Percentiles rank a stretch among this genome's conserved stretches.
These are phyloP conservation scores for Camponotus pennsylvanicus DNA, from an alignment of 1,140 invertebrate genomes.

Conservation along the genomic window DNA sequence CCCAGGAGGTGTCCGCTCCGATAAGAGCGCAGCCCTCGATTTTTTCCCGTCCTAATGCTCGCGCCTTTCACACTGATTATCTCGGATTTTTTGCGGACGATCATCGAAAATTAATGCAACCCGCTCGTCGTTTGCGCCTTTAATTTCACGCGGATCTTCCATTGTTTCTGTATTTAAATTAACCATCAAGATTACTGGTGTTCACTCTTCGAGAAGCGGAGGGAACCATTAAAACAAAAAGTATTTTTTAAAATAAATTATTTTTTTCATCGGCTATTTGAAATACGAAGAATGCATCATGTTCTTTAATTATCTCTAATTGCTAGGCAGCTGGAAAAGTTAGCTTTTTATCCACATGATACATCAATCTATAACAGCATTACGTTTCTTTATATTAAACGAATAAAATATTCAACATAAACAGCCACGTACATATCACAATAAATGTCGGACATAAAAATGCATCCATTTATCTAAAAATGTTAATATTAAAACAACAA, in stretches of 20 bases:
- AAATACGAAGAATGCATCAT: neutral
- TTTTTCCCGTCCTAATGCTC: constrained; percentile 32
- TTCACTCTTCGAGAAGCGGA: neutral
- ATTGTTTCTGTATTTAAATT: constrained; percentile 25
- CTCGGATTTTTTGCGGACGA: constrained; percentile 22
- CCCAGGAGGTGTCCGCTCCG: neutral
- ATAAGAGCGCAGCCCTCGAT: constrained; percentile 25
- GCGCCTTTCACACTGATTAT: constrained; percentile 42
- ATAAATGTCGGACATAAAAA: neutral
- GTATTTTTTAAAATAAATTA: neutral
- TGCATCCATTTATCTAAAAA: neutral
- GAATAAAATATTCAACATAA: neutral
- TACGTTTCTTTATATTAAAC: neutral
- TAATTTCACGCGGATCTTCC: constrained; percentile 34
- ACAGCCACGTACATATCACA: neutral
- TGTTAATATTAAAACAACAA: neutral
- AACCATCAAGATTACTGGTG: neutral
- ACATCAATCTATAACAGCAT: neutral
- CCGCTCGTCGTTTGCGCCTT: neutral
- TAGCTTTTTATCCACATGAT: neutral
- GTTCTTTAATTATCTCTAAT: neutral
- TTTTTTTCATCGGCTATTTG: neutral
- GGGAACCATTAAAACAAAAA: neutral
- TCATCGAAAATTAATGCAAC: constrained; percentile 44
- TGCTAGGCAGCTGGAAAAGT: neutral